phyloP scores from a whole-genome alignment of 1,140 invertebrate species.

The Thalassaphorura encarpata region DNA sequence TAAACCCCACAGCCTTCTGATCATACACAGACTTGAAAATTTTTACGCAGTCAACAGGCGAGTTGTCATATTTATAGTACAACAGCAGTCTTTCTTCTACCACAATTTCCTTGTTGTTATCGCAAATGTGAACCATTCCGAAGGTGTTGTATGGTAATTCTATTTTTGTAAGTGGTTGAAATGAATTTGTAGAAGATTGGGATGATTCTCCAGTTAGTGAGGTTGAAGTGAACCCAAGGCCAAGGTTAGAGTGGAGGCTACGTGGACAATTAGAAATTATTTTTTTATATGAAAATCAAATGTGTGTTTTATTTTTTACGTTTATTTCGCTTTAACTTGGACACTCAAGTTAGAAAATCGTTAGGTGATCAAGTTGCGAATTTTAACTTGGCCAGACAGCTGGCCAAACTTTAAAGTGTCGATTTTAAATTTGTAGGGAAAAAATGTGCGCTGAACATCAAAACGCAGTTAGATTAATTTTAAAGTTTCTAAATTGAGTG shows the following conservation, averaged over 20 bases:
- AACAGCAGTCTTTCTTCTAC: conserved; percentile 83
- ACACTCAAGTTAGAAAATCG: too few species aligned
- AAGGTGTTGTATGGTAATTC: conserved; percentile 90
- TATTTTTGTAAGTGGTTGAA: conserved; percentile 66
- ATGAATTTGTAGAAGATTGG: conserved; percentile 74
- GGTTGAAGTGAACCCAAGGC: conserved; percentile 77
- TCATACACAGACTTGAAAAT: conserved; percentile 78
- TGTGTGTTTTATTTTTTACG: not conserved
- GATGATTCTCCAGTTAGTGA: conserved; percentile 86
- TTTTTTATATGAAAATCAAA: too few species aligned
- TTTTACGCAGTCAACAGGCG: conserved; percentile 94
- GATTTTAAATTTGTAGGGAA: too few species aligned
- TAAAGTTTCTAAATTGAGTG: too few species aligned
- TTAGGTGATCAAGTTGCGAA: too few species aligned
- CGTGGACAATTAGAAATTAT: not conserved
- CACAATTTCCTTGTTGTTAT: conserved; percentile 79
- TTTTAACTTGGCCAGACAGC: too few species aligned
- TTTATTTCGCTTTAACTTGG: too few species aligned
- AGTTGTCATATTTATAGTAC: conserved; percentile 96
- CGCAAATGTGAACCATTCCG: conserved; percentile 91
- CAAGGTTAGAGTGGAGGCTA: conserved; percentile 70
- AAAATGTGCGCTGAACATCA: too few species aligned
- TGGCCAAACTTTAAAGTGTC: too few species aligned
- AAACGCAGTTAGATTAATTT: too few species aligned
- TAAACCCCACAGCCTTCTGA: conserved; percentile 77